Conservation (phyloP, 2,888 invertebrate species). For the Pherbina coryleti region DNA sequence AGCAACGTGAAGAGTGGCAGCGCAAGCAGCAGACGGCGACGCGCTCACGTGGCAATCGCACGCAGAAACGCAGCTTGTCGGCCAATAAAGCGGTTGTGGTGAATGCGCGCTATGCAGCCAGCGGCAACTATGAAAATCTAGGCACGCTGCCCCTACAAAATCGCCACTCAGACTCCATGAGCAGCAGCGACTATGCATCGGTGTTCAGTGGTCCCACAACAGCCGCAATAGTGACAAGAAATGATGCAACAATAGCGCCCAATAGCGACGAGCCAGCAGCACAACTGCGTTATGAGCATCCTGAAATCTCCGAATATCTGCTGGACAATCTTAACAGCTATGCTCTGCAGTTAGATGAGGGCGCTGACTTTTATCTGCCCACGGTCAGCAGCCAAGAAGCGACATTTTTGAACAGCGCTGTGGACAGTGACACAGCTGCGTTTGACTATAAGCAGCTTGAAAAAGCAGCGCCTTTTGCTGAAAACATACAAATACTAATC, state of each 20-base stretch:
- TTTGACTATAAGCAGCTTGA: constrained; percentile 42
- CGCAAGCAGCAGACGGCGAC: constrained; percentile 31
- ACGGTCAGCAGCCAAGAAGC: constrained; percentile 47
- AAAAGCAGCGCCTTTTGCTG: constrained; percentile 36
- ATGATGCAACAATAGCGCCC: neutral
- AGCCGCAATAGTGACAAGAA: constrained; percentile 16
- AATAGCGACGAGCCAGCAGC: constrained; percentile 13
- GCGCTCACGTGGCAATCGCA: constrained; percentile 28
- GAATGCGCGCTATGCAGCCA: constrained; percentile 26
- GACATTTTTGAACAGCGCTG: constrained; percentile 48
- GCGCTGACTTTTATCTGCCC: constrained; percentile 49
- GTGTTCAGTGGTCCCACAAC: constrained; percentile 65
- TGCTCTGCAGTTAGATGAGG: constrained; percentile 52
- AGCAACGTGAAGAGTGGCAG: constrained; percentile 43
- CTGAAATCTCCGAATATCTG: constrained; percentile 64
- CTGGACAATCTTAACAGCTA: constrained; percentile 57
- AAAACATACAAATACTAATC: constrained; percentile 59
- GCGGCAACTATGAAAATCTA: constrained; percentile 58
- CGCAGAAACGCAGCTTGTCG: constrained; percentile 64
- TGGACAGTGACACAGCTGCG: constrained; percentile 43
- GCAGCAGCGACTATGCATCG: constrained; percentile 69
- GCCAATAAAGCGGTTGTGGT: constrained; percentile 51
- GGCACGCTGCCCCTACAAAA: constrained; percentile 54
- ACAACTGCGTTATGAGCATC: constrained; percentile 63
- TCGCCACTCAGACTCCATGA: constrained; percentile 64